Percentiles rank a stretch among this genome's conserved stretches.
These are phyloP conservation scores for Plebejus anna DNA, from an alignment of 2,888 invertebrate genomes.

Conservation along the genomic window DNA sequence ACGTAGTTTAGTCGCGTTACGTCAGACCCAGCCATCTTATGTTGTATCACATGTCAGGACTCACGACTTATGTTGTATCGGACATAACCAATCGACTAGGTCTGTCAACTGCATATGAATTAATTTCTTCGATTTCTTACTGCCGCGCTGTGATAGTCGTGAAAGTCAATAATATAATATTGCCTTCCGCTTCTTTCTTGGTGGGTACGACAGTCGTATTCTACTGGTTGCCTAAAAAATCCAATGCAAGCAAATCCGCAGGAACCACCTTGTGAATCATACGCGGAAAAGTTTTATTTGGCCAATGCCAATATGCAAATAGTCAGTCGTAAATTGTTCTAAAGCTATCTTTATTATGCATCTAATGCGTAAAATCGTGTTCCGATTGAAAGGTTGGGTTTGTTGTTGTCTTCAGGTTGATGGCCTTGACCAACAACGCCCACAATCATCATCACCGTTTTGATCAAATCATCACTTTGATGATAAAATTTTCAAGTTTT, in stretches of 20 bases:
- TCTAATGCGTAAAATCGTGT: slow-evolving; percentile 3
- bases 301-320: background rate
- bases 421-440: background rate
- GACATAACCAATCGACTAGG: too few relatives aligned
- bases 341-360: background rate
- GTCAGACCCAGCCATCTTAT: too few relatives aligned
- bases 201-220: too few relatives aligned
- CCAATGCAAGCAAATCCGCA: background rate
- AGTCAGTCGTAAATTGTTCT: background rate
- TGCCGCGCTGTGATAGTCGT: too few relatives aligned
- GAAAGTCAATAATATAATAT: too few relatives aligned
- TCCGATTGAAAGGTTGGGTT: background rate
- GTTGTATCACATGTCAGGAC: too few relatives aligned
- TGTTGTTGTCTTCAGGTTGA: slow-evolving; percentile 8
- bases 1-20: too few relatives aligned
- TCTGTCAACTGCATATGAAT: too few relatives aligned
- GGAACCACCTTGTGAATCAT: background rate
- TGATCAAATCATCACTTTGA: background rate
- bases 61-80: too few relatives aligned
- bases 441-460: background rate
- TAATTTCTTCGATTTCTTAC: too few relatives aligned
- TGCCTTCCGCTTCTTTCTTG: too few relatives aligned
- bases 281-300: background rate
- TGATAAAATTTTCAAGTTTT: background rate
- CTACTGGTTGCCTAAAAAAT: background rate